These are phyloP conservation scores for Cichlasoma orientale DNA, from an alignment of 2,797 vertebrate genomes.

Conservation along the genomic window DNA sequence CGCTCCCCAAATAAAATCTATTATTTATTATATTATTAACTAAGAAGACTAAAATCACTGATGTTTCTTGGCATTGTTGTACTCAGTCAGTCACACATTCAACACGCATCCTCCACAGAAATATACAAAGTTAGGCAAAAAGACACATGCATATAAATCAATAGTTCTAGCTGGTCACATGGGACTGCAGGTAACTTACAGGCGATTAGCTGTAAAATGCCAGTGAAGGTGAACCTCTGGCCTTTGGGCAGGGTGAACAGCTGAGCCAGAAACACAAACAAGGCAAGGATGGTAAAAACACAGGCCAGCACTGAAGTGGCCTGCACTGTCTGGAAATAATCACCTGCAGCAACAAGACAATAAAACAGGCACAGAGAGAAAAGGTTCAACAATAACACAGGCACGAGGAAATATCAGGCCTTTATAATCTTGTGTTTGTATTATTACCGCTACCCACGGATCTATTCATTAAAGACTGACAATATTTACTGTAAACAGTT, in stretches of 20 bases:
- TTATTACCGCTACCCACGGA: neutral
- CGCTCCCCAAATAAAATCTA: too few relatives aligned
- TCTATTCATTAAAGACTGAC: neutral
- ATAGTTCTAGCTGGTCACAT: neutral
- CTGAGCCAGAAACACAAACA: slow-evolving; percentile 91
- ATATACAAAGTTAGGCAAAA: neutral
- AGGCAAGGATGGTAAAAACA: slow-evolving; percentile 88
- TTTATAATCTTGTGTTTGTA: neutral
- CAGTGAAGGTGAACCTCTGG: slow-evolving; percentile 92
- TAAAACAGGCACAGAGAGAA: slow-evolving; percentile 9
- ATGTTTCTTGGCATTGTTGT: neutral
- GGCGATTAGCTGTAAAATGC: slow-evolving; percentile 89
- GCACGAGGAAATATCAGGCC: neutral
- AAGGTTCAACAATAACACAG: neutral
- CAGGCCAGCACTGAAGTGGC: slow-evolving; percentile 92
- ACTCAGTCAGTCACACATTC: neutral
- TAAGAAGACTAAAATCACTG: neutral
- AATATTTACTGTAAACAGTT: neutral
- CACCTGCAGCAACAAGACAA: slow-evolving; percentile 76
- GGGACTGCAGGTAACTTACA: slow-evolving; percentile 85
- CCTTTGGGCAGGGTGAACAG: slow-evolving; percentile 95
- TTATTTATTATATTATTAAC: too few relatives aligned
- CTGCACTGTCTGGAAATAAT: slow-evolving; percentile 88
- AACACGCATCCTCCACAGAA: neutral
- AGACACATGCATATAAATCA: slow-evolving; percentile 12